Percentiles rank a stretch among this genome's conserved stretches.
These are phyloP conservation scores for Spea bombifrons DNA, from an alignment of 2,113 vertebrate species.

Conservation along the genomic window DNA sequence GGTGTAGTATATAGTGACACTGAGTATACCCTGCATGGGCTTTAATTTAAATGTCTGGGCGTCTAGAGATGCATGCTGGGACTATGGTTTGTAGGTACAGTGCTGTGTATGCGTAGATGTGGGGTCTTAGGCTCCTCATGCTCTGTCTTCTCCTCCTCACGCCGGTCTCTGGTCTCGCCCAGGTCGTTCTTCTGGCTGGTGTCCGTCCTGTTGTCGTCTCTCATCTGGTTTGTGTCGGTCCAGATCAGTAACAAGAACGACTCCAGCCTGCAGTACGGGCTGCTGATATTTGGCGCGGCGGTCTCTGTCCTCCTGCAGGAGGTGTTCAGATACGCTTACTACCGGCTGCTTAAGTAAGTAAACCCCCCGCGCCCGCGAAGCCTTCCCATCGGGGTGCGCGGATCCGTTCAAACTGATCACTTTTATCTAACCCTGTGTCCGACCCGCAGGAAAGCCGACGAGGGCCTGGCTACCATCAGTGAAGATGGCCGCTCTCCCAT, in stretches of 20 bases:
- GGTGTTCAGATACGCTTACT: slow-evolving; percentile 67
- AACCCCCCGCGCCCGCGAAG: too few relatives aligned
- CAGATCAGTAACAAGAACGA: slow-evolving; percentile 62
- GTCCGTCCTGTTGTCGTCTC: slow-evolving; percentile 66
- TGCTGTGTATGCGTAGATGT: too few relatives aligned
- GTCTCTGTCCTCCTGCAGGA: slow-evolving; percentile 72
- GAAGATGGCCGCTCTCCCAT: slow-evolving; percentile 69
- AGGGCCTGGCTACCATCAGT: slow-evolving; percentile 66
- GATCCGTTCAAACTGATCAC: background rate
- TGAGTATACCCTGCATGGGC: too few relatives aligned
- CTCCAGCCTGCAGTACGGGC: slow-evolving; percentile 60
- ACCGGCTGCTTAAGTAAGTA: slow-evolving; percentile 72
- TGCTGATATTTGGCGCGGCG: slow-evolving; percentile 66
- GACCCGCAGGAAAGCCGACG: slow-evolving; percentile 65
- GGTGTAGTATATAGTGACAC: too few relatives aligned
- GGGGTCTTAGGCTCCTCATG: too few relatives aligned
- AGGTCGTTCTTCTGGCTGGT: slow-evolving; percentile 75
- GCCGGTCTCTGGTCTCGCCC: background rate
- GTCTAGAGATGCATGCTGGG: too few relatives aligned
- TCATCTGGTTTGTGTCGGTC: slow-evolving; percentile 66
- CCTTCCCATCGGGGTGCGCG: too few relatives aligned
- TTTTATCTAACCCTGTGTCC: background rate
- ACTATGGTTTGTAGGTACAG: too few relatives aligned
- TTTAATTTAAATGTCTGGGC: too few relatives aligned
- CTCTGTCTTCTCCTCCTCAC: background rate